A percentile compares a stretch with the other conserved stretches of the same genome.
These are phyloP conservation scores for Encarsia formosa DNA, from an alignment of 2,888 invertebrate genomes.

Conservation along the genomic window DNA sequence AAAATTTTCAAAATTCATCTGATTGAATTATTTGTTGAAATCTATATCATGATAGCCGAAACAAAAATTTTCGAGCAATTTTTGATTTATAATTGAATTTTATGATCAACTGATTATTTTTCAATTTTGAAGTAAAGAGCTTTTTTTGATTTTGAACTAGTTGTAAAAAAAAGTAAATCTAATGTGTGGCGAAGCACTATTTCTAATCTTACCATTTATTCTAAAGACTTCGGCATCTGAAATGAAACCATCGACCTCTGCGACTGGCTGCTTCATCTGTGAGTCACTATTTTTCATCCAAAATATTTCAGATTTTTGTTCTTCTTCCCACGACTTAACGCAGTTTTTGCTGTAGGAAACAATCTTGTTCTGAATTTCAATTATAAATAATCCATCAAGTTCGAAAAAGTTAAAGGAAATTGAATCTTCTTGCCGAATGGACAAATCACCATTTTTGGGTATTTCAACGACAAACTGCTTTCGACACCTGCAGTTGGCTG, in stretches of 20 bases:
- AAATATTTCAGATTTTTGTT: conserved; percentile 34
- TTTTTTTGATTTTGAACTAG: too few species aligned
- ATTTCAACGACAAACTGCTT: conserved; percentile 34
- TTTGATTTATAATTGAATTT: too few species aligned
- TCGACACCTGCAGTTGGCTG: conserved; percentile 34
- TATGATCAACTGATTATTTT: too few species aligned
- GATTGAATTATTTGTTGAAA: too few species aligned
- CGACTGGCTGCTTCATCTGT: not conserved
- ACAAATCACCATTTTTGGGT: conserved; percentile 13
- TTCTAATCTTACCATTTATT: conserved; percentile 3
- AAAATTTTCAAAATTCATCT: too few species aligned
- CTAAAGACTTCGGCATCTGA: conserved; percentile 35
- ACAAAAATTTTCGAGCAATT: too few species aligned
- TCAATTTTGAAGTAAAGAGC: too few species aligned
- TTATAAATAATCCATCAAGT: conserved; percentile 24
- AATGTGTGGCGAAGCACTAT: too few species aligned
- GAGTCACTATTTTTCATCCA: conserved; percentile 26
- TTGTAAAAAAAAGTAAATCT: too few species aligned
- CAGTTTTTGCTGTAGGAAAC: conserved; percentile 34
- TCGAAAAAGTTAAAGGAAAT: conserved; percentile 34
- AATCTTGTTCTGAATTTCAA: conserved; percentile 32
- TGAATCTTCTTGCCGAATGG: conserved; percentile 14
- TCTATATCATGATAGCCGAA: too few species aligned
- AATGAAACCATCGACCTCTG: conserved; percentile 33
- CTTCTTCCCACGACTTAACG: conserved; percentile 2